phyloP scores from a whole-genome alignment of 2,797 vertebrate genomes.

The Mormyrus proboscirostris region DNA sequence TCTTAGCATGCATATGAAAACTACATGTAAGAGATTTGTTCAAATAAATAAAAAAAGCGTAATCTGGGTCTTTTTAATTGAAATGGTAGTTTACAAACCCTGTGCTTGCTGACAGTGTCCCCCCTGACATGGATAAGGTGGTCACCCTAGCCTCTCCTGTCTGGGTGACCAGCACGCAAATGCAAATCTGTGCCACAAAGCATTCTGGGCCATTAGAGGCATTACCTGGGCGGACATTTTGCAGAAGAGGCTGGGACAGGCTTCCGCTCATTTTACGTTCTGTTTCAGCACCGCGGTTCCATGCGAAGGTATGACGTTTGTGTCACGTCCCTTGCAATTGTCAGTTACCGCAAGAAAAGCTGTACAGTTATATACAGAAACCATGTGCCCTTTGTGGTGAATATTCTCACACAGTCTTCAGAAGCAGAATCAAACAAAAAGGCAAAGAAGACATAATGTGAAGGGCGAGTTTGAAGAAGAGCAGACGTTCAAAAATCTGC shows the following conservation, averaged over 20 bases:
- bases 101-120: not conserved
- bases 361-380: not conserved
- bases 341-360: not conserved
- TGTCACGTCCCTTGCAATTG: not conserved
- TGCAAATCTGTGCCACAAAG: not conserved
- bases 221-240: not conserved
- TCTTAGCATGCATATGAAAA: not conserved
- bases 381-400: not conserved
- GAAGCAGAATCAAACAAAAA: not conserved
- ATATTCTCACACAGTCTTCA: not conserved
- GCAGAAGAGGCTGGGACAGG: not conserved
- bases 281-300: not conserved
- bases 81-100: not conserved
- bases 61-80: too few species aligned
- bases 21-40: not conserved
- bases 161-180: not conserved
- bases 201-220: not conserved
- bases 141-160: not conserved
- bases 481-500: not conserved
- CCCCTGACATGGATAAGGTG: not conserved
- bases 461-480: not conserved
- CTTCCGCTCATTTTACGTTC: not conserved
- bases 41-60: not conserved
- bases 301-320: not conserved
- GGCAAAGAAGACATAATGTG: not conserved